phyloP scores from a whole-genome alignment of 2,888 invertebrate genomes.

The Xanthorhoe designata region DNA sequence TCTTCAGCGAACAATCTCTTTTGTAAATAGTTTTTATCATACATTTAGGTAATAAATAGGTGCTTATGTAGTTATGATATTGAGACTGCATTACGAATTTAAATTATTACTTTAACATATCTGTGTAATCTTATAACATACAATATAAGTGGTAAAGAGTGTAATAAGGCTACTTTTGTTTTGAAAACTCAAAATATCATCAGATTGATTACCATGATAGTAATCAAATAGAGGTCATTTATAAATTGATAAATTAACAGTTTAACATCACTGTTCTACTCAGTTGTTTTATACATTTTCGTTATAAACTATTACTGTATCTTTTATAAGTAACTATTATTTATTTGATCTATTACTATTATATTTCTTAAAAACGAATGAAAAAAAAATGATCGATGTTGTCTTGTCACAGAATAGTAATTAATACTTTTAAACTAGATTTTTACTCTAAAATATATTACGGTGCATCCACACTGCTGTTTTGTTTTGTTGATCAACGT shows the following conservation, averaged over 20 bases:
- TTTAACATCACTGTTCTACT: too few species aligned
- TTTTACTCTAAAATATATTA: too few species aligned
- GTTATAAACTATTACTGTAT: too few species aligned
- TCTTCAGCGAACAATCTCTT: constrained; percentile 1
- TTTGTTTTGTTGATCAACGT: too few species aligned
- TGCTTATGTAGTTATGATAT: constrained; percentile 67
- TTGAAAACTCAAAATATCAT: not conserved
- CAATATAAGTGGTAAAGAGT: not conserved
- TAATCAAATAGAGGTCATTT: too few species aligned
- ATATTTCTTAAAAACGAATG: too few species aligned
- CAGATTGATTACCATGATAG: not conserved
- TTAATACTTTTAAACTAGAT: not conserved
- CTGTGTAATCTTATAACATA: constrained; percentile 35
- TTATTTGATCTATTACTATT: too few species aligned
- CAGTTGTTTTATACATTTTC: too few species aligned
- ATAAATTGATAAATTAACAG: not conserved
- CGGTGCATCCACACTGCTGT: too few species aligned
- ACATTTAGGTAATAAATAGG: constrained; percentile 61
- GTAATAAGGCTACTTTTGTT: not conserved
- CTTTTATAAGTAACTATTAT: too few species aligned
- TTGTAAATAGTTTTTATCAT: constrained; percentile 40
- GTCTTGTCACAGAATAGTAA: not conserved
- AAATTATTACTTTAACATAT: constrained; percentile 61
- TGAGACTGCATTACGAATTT: constrained; percentile 84
- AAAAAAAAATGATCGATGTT: too few species aligned